Evolutionary conservation across 2,113 vertebrate genomes (phyloP), one percentile per base, ranked within the genome.

Genomic region (Leiothrix lutea): DNA sequence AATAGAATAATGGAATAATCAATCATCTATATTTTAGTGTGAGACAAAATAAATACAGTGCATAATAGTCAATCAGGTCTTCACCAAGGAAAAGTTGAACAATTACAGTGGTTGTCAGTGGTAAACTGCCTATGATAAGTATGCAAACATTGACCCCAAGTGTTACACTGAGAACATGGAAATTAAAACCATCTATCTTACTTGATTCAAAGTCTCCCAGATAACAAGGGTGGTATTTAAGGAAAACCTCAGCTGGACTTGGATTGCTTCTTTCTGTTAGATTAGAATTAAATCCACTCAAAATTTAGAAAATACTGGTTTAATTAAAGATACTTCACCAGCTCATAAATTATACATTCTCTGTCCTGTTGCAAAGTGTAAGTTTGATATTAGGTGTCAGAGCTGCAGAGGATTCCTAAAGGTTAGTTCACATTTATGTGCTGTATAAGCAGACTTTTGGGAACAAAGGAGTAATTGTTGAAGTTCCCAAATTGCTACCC

Each of bases 1-100:
- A 95, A 94, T 93, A 97, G 94, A 97, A 96, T 95, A 98, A 98
- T 97, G 96, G 97, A 94, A 96, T 97, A 96, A 98, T 98, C 96
- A 97, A 96, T 98, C 98, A 97, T 81, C 91, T 97, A 88, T 93
- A 96, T 96, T 98, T 97, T 94, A 96, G 93, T 90, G 81, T 74
- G 90, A 93, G 93, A 92, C 82, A 95, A 96, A 97, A 97, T 98
- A 97, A 97, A 97, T 95, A 97, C 97, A 97, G 97, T 95, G 96
- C 92, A 92, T 97, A 96, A 95, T 92, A 97, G 77, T 93, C 92
- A 93, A 95, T 96, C 92, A 65, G 88, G 90, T 97, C 96, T 95
- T 85, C 96, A 97, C 79, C 94, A 93, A 75, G 87, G 96, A 97
- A 96, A 96, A 94, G 87, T 61, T 92, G 88, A 95, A 88, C 95